These are phyloP conservation scores for Grantiella picta DNA, from an alignment of 2,113 vertebrate species.

Conservation along the genomic window DNA sequence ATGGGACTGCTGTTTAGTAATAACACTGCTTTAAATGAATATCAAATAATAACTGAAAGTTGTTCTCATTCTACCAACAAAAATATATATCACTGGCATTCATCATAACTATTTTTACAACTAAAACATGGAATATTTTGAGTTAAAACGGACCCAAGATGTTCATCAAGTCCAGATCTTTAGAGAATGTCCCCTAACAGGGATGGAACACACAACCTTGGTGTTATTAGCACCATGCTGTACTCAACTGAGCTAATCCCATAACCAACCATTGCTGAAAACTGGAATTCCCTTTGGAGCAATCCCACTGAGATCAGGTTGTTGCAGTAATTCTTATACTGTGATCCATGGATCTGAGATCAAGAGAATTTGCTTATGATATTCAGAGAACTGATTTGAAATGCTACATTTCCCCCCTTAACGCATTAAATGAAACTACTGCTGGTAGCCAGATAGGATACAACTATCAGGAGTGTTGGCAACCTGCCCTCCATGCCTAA, in stretches of 20 bases:
- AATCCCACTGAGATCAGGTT: not conserved
- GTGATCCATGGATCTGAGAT: not conserved
- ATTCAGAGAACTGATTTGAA: not conserved
- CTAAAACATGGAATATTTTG: not conserved
- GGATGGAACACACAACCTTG: not conserved
- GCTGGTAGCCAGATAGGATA: not conserved
- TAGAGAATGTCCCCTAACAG: not conserved
- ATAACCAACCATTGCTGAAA: not conserved
- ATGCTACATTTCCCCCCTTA: not conserved
- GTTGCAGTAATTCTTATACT: not conserved
- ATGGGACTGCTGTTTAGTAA: not conserved
- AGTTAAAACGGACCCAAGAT: not conserved
- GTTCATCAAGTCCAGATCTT: too few species aligned
- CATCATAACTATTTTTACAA: not conserved
- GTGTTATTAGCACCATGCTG: not conserved
- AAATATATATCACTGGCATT: not conserved
- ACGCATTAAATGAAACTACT: not conserved
- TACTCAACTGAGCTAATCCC: not conserved
- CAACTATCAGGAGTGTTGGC: not conserved
- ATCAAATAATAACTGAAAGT: not conserved
- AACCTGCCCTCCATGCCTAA: rapidly evolving
- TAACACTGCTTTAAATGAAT: not conserved
- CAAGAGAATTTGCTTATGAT: not conserved
- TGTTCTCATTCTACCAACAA: not conserved
- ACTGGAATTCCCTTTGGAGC: not conserved